These are phyloP conservation scores for Gambusia affinis DNA, from an alignment of 2,113 vertebrate genomes.

Conservation along the genomic window DNA sequence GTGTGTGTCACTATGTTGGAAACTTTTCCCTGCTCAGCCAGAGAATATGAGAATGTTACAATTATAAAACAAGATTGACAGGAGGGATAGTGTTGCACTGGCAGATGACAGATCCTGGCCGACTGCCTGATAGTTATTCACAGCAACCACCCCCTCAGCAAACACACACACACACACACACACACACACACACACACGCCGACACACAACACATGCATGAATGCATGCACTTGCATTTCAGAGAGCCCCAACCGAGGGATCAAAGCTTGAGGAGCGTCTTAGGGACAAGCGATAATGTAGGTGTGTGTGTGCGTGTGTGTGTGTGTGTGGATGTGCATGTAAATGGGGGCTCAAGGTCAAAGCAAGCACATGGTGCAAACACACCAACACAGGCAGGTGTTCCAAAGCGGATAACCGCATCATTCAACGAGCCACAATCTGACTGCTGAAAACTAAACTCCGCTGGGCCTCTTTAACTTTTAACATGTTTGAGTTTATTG, in stretches of 20 bases:
- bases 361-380: conserved; percentile 51
- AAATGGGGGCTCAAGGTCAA: conserved; percentile 67
- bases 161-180: conserved; percentile 18
- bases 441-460: background rate
- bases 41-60: conserved; percentile 81
- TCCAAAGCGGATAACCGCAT: conserved; percentile 25
- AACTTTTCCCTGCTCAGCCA: conserved; percentile 63
- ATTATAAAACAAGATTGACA: conserved; percentile 82
- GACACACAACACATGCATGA: conserved; percentile 23
- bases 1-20: conserved; percentile 60
- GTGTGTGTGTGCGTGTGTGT: background rate
- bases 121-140: conserved; percentile 72
- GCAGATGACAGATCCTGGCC: conserved; percentile 72
- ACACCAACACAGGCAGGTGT: conserved; percentile 2
- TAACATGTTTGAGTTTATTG: background rate
- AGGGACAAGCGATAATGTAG: conserved; percentile 14
- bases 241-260: conserved; percentile 45
- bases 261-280: conserved; percentile 31
- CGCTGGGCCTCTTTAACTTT: background rate
- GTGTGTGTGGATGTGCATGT: background rate
- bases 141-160: conserved; percentile 37
- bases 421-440: conserved; percentile 7
- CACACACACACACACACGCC: conserved; percentile 7
- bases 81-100: conserved; percentile 75
- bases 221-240: conserved; percentile 27